These are phyloP conservation scores for Ennomos quercinarius DNA, from an alignment of 2,888 invertebrate genomes.

Conservation along the genomic window DNA sequence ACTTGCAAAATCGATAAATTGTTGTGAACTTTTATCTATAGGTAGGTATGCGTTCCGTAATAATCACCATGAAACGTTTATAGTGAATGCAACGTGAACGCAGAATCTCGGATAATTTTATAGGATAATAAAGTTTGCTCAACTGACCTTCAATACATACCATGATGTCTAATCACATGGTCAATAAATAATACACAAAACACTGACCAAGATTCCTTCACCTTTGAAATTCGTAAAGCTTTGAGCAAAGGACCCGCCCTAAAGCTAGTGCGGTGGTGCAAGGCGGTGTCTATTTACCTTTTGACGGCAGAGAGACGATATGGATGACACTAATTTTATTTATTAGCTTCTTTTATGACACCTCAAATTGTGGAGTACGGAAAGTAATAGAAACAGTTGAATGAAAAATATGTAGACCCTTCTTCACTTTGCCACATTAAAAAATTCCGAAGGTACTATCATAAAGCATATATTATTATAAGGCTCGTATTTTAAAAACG, in stretches of 20 bases:
- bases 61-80: too few relatives aligned
- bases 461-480: too few relatives aligned
- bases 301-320: slow-evolving; percentile 52
- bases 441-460: neutral
- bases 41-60: too few relatives aligned
- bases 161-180: slow-evolving; percentile 56
- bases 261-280: slow-evolving; percentile 47
- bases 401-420: neutral
- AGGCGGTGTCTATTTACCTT: slow-evolving; percentile 55
- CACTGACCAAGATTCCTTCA: slow-evolving; percentile 34
- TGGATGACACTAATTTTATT: slow-evolving; percentile 75
- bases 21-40: too few relatives aligned
- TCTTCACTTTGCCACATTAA: slow-evolving; percentile 6
- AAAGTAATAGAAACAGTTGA: slow-evolving; percentile 15
- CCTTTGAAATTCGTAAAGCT: slow-evolving; percentile 12
- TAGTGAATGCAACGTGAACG: too few relatives aligned
- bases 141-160: slow-evolving; percentile 45
- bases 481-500: slow-evolving; percentile 1
- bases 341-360: slow-evolving; percentile 74
- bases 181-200: slow-evolving; percentile 53
- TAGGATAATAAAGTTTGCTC: slow-evolving; percentile 18
- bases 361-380: slow-evolving; percentile 70
- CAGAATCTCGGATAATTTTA: neutral
- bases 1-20: too few relatives aligned
- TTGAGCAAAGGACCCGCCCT: slow-evolving; percentile 51